Percentiles rank a stretch among this genome's conserved stretches.
phyloP scores from a whole-genome alignment of 2,113 vertebrate species.

The Chaetodon trifascialis region DNA sequence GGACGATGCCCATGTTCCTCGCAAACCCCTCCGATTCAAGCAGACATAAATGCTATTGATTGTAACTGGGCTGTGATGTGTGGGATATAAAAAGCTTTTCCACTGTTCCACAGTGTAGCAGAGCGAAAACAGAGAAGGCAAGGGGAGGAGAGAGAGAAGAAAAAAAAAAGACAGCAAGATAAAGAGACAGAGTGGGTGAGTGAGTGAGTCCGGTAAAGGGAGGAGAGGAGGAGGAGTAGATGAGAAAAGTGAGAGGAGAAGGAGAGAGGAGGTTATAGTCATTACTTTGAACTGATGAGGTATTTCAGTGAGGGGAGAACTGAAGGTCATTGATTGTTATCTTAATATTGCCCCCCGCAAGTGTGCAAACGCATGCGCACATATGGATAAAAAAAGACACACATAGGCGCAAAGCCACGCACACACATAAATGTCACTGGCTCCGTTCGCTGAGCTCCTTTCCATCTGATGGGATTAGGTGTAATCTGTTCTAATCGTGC shows the following conservation, averaged over 20 bases:
- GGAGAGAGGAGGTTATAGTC: slow-evolving; percentile 52
- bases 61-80: slow-evolving; percentile 82
- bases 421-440: slow-evolving; percentile 67
- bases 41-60: slow-evolving; percentile 83
- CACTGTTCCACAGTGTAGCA: slow-evolving; percentile 75
- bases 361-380: slow-evolving; percentile 16
- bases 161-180: slow-evolving; percentile 59
- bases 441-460: slow-evolving; percentile 66
- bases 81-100: slow-evolving; percentile 84
- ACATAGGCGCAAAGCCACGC: neutral
- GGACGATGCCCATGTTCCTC: slow-evolving; percentile 60
- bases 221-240: slow-evolving; percentile 65
- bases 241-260: slow-evolving; percentile 36
- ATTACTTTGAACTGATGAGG: slow-evolving; percentile 65
- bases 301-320: slow-evolving; percentile 63
- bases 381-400: slow-evolving; percentile 36
- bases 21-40: slow-evolving; percentile 73
- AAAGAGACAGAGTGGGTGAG: slow-evolving; percentile 71
- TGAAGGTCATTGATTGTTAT: slow-evolving; percentile 78
- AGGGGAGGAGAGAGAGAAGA: slow-evolving; percentile 47
- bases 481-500: slow-evolving; percentile 83
- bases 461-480: slow-evolving; percentile 81
- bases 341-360: slow-evolving; percentile 47
- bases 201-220: slow-evolving; percentile 72
- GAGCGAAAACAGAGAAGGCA: slow-evolving; percentile 75